These are phyloP conservation scores for Luffia ferchaultella DNA, from an alignment of 2,888 invertebrate species.

Conservation along the genomic window DNA sequence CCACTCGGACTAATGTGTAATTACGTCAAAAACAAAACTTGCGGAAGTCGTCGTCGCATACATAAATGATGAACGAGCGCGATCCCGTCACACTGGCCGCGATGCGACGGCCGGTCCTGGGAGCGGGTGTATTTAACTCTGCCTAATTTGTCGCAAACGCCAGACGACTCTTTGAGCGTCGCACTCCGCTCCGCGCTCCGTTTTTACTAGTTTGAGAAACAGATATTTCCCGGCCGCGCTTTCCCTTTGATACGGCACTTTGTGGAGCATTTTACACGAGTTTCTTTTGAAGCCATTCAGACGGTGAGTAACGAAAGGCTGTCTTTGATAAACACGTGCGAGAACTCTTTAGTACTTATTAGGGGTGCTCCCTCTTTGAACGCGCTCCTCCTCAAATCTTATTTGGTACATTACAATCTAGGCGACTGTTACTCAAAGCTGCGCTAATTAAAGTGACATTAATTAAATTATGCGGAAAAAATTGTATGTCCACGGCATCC, in stretches of 20 bases:
- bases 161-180: no score
- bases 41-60: conserved; percentile 45
- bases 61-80: conserved; percentile 60
- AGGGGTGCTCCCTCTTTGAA: conserved; percentile 62
- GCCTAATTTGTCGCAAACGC: conserved; percentile 65
- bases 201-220: conserved; percentile 67
- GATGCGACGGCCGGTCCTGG: background rate
- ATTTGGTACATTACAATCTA: conserved; percentile 43
- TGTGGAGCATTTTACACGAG: conserved; percentile 67
- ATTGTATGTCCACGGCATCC: conserved; percentile 23
- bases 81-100: conserved; percentile 13
- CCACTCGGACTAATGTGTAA: conserved; percentile 28
- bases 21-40: conserved; percentile 38
- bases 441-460: conserved; percentile 64
- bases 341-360: conserved; percentile 68
- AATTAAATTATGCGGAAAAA: conserved; percentile 63
- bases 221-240: conserved; percentile 66
- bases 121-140: conserved; percentile 61
- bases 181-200: conserved; percentile 35
- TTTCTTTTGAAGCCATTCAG: conserved; percentile 67
- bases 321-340: conserved; percentile 68
- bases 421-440: conserved; percentile 33
- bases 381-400: conserved; percentile 63
- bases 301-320: conserved; percentile 67
- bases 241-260: conserved; percentile 65